These are phyloP conservation scores for Crocodylus rhombifer DNA, from an alignment of 2,797 vertebrate genomes.

Conservation along the genomic window DNA sequence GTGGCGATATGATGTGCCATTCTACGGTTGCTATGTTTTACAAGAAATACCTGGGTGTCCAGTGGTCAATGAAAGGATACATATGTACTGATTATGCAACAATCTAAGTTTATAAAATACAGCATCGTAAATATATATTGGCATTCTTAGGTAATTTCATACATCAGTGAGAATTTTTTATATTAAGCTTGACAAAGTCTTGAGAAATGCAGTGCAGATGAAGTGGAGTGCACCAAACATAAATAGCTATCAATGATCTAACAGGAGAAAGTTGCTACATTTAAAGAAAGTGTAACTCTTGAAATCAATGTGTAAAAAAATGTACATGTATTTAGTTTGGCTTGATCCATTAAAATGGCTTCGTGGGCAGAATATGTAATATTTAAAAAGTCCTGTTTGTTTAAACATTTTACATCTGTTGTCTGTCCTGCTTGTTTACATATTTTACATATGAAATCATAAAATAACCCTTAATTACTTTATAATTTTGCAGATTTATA, in stretches of 20 bases:
- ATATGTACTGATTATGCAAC: no score
- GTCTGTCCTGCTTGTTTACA: no score
- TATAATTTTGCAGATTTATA: not conserved
- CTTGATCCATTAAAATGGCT: not conserved
- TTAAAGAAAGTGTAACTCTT: conserved; percentile 88
- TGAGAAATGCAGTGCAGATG: conserved; percentile 82
- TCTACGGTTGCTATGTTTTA: no score
- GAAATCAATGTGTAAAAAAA: not conserved
- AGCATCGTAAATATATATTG: not conserved
- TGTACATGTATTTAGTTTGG: not conserved
- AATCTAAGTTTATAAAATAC: no score
- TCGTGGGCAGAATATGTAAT: not conserved
- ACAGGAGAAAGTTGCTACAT: conserved; percentile 82
- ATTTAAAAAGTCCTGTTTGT: not conserved
- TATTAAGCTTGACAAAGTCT: conserved; percentile 83
- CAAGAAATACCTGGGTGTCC: no score
- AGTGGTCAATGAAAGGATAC: no score
- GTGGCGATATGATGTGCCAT: no score
- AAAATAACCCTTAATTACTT: not conserved
- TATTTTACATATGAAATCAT: not conserved
- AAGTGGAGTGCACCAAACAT: conserved; percentile 84
- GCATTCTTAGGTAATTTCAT: not conserved
- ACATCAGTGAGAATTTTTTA: conserved; percentile 8
- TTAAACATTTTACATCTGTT: not conserved
- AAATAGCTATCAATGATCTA: conserved; percentile 82